Evolutionary conservation across 2,113 vertebrate genomes (phyloP).

Genomic region (Arothron firmamentum): DNA sequence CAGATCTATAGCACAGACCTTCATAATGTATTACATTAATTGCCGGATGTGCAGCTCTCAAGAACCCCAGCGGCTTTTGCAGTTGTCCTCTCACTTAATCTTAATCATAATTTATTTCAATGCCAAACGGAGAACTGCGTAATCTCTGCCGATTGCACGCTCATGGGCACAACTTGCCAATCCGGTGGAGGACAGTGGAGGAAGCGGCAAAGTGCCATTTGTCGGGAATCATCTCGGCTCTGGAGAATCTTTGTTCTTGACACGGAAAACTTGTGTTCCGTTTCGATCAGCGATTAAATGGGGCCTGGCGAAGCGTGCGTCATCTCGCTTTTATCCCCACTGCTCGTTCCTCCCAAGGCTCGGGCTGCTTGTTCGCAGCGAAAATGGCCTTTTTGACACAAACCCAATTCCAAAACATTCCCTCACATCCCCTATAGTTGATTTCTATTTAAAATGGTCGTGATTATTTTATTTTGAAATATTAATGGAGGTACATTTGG

Average conservation of each 20-base stretch:
- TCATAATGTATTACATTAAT: conserved; percentile 63
- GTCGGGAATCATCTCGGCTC: conserved; percentile 56
- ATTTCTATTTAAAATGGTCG: conserved; percentile 84
- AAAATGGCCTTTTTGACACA: conserved; percentile 63
- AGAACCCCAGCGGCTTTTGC: conserved; percentile 35
- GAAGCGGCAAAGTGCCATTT: conserved; percentile 52
- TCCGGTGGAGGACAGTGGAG: conserved; percentile 41
- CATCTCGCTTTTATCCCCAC: conserved; percentile 61
- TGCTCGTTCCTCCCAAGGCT: conserved; percentile 36
- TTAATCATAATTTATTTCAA: conserved; percentile 6
- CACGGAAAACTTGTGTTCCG: conserved; percentile 67
- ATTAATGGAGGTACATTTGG: conserved; percentile 88
- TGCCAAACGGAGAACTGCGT: conserved; percentile 1
- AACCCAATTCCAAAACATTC: conserved; percentile 72
- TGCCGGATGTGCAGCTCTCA: conserved; percentile 61
- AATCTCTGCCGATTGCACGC: conserved; percentile 31
- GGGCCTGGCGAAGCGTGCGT: conserved; percentile 53
- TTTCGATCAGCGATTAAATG: conserved; percentile 65
- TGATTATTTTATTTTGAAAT: conserved; percentile 92
- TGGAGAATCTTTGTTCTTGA: conserved; percentile 68
- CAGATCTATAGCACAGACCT: conserved; percentile 50
- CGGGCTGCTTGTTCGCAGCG: conserved; percentile 46
- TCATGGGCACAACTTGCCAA: conserved; percentile 47
- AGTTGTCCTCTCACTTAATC: conserved; percentile 12
- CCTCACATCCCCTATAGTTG: conserved; percentile 67